Conservation (phyloP, 2,888 invertebrate genomes). For the Spodoptera picta region DNA sequence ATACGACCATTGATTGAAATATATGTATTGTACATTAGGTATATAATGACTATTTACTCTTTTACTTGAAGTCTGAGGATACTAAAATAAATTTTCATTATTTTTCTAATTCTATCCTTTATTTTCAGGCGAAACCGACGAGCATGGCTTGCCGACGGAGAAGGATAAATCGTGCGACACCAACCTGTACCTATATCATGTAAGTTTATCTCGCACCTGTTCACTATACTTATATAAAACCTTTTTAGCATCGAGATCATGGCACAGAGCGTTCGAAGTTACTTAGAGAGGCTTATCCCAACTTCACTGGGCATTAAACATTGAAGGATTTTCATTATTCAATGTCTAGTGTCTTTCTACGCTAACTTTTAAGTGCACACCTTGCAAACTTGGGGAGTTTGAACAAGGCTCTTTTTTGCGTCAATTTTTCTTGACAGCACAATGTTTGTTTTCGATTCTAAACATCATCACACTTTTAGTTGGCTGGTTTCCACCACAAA, state of each 20-base stretch:
- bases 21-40: no score
- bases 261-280: slow-evolving; percentile 1
- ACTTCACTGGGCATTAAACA: slow-evolving; percentile 24
- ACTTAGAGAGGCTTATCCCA: slow-evolving; percentile 28
- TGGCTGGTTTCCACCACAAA: no score
- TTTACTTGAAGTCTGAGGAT: not conserved
- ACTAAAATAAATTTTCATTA: slow-evolving; percentile 23
- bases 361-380: slow-evolving; percentile 15
- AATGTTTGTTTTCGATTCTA: no score
- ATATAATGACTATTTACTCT: not conserved
- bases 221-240: slow-evolving; percentile 40
- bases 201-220: slow-evolving; percentile 77
- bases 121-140: slow-evolving; percentile 91
- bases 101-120: slow-evolving; percentile 50
- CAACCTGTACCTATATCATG: slow-evolving; percentile 95
- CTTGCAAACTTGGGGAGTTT: no score
- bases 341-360: slow-evolving; percentile 14
- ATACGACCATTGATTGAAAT: not conserved
- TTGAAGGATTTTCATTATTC: slow-evolving; percentile 32
- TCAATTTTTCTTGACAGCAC: no score
- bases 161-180: slow-evolving; percentile 94
- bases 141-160: slow-evolving; percentile 90
- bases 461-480: no score
- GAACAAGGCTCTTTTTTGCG: no score
- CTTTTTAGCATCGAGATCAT: slow-evolving; percentile 23